phyloP scores from a whole-genome alignment of 2,888 invertebrate genomes.

The Aphodius sticticus region DNA sequence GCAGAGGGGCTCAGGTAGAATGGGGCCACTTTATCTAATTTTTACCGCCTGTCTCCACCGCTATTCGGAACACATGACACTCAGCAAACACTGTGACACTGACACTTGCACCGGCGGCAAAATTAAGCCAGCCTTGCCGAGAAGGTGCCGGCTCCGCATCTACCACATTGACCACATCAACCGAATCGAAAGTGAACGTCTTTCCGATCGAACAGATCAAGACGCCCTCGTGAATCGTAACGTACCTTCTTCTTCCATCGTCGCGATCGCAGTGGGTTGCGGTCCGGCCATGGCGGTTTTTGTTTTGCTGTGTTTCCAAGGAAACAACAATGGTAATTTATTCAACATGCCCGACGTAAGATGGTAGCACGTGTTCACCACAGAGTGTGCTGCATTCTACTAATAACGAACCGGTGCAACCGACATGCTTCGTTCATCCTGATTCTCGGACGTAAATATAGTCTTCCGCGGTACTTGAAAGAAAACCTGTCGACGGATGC shows the following conservation, averaged over 20 bases:
- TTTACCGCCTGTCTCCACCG: background rate
- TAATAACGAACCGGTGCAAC: background rate
- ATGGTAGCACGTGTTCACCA: conserved; percentile 14
- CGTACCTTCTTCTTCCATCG: conserved; percentile 54
- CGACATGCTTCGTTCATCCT: conserved; percentile 4
- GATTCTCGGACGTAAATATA: background rate
- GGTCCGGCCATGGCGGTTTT: conserved; percentile 53
- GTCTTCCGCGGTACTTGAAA: conserved; percentile 4
- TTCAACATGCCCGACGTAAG: conserved; percentile 35
- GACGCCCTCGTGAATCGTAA: background rate
- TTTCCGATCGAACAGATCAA: background rate
- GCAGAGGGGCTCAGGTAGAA: background rate
- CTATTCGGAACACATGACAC: background rate
- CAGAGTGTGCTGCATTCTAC: background rate
- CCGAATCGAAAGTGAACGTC: conserved; percentile 4
- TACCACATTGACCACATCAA: background rate
- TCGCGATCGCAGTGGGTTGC: conserved; percentile 33
- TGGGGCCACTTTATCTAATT: conserved; percentile 4
- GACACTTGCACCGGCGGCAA: conserved; percentile 7
- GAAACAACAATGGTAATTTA: conserved; percentile 52
- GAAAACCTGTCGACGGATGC: conserved; percentile 4
- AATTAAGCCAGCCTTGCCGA: background rate
- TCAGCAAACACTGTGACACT: background rate
- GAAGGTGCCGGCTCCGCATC: background rate
- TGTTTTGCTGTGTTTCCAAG: conserved; percentile 58